Evolutionary conservation across 2,797 vertebrate species (phyloP), one percentile per base, ranked within the genome.

Genomic region (Champsocephalus gunnari): DNA sequence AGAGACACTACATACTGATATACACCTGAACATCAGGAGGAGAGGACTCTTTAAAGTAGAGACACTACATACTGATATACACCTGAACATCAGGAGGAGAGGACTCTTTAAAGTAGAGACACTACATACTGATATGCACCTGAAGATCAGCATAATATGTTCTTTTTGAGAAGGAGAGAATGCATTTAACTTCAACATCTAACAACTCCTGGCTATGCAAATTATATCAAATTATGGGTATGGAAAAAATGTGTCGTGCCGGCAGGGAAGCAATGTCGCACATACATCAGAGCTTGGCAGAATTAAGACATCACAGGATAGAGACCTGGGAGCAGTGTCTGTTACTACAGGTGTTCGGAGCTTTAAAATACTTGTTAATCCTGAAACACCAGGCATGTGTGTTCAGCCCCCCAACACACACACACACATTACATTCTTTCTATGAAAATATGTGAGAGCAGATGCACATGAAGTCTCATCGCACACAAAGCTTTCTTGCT

Each of bases 391-490:
- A 55, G 14, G 62, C 45, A 44, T 68, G 24, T 1, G 7, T 43
- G 41, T 69, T 44, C 34, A 63, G 47, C 16, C 16, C 28, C 51
- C 21, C 43, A 13, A 4, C 38, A 60, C 66, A 68, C 19, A 19
- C 19, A 19, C 12, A 6, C 38, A 69, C 50, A 76, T n/a, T 19
- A 17, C 1, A n/a, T 4, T 3, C 38, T 38, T 41, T 41, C 19
- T 54, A 43, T 55, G 54, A 73, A 79, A 68, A 75, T 71, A 71
- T 71, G 51, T 74, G 68, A 69, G 60, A 48, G 41, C 66, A 70
- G 72, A 74, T 56, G 67, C 80, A 66, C 74, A 64, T 51, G 24
- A 61, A 72, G 53, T 69, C 58, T 86, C 58, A 49, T 62, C 32
- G 13, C 58, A 48, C 60, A 3, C 63, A 75, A 47, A 84, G 77